Evolutionary conservation across 2,888 invertebrate species (phyloP).

Genomic region (Heliconius sara): DNA sequence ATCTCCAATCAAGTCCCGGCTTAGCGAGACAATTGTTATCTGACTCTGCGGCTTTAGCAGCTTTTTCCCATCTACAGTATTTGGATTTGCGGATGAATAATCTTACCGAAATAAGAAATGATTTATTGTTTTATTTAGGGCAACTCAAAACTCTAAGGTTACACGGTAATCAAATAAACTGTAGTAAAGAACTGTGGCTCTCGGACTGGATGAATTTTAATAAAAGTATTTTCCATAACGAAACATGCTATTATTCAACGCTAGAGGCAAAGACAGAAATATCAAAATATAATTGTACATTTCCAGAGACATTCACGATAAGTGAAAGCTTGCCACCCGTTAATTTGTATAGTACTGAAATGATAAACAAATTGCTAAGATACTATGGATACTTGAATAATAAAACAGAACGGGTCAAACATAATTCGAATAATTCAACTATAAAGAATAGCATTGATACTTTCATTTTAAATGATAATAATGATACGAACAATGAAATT

Average conservation of each 20-base stretch:
- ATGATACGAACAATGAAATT: slow-evolving; percentile 53
- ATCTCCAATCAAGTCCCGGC: slow-evolving; percentile 89
- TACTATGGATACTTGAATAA: slow-evolving; percentile 79
- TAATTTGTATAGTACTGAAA: slow-evolving; percentile 80
- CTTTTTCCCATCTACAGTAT: slow-evolving; percentile 87
- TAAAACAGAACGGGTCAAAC: slow-evolving; percentile 71
- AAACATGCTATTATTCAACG: slow-evolving; percentile 78
- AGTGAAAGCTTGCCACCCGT: slow-evolving; percentile 80
- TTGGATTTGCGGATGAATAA: slow-evolving; percentile 88
- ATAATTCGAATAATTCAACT: slow-evolving; percentile 55
- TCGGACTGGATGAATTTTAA: slow-evolving; percentile 87
- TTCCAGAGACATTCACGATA: slow-evolving; percentile 80
- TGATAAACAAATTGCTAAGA: slow-evolving; percentile 78
- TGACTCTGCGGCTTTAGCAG: slow-evolving; percentile 88
- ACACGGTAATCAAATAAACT: slow-evolving; percentile 89
- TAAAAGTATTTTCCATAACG: slow-evolving; percentile 67
- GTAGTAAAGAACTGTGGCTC: slow-evolving; percentile 86
- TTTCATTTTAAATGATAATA: slow-evolving; percentile 50
- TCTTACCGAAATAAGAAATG: slow-evolving; percentile 84
- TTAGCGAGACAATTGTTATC: slow-evolving; percentile 88
- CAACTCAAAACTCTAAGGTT: slow-evolving; percentile 87
- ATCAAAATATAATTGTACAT: slow-evolving; percentile 78
- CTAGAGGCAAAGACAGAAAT: slow-evolving; percentile 74
- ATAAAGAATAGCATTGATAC: slow-evolving; percentile 49
- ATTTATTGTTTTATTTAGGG: slow-evolving; percentile 87